Conservation (phyloP, 2,888 invertebrate genomes). For the Hoplodrina blanda region DNA sequence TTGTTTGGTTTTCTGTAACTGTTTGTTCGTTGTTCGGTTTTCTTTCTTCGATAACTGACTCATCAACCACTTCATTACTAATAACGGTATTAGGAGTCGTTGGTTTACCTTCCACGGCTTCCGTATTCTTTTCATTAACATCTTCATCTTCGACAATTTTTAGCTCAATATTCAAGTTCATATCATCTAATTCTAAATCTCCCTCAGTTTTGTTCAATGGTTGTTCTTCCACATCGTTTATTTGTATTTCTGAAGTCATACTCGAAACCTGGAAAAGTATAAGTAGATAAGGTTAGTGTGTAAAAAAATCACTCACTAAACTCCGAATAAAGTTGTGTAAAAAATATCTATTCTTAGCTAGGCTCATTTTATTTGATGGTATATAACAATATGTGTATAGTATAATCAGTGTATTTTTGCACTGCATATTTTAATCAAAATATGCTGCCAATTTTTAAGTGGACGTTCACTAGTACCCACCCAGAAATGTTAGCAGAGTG, state of each 20-base stretch:
- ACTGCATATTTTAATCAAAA: background rate
- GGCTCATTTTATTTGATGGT: background rate
- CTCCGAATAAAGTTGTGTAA: background rate
- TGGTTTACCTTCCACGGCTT: conserved; percentile 30
- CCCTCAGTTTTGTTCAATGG: conserved; percentile 67
- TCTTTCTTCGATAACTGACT: conserved; percentile 31
- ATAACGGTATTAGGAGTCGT: conserved; percentile 42
- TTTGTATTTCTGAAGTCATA: conserved; percentile 74
- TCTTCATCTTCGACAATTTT: conserved; percentile 89
- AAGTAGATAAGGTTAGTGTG: background rate
- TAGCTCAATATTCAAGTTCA: conserved; percentile 83
- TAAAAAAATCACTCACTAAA: background rate
- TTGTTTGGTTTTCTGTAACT: conserved; percentile 48
- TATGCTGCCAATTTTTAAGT: conserved; percentile 4
- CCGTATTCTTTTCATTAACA: conserved; percentile 55
- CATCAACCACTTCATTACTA: conserved; percentile 41
- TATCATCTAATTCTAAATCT: conserved; percentile 80
- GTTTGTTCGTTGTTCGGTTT: conserved; percentile 41
- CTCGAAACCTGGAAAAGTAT: conserved; percentile 76
- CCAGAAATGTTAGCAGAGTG: conserved; percentile 29
- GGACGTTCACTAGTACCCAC: background rate
- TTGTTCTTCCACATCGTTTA: conserved; percentile 72
- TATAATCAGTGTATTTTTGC: background rate
- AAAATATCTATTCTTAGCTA: background rate
- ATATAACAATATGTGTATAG: no score